Evolutionary conservation across 2,888 invertebrate species (phyloP), one percentile per base, ranked within the genome.

Genomic region (Teleogryllus oceanicus): DNA sequence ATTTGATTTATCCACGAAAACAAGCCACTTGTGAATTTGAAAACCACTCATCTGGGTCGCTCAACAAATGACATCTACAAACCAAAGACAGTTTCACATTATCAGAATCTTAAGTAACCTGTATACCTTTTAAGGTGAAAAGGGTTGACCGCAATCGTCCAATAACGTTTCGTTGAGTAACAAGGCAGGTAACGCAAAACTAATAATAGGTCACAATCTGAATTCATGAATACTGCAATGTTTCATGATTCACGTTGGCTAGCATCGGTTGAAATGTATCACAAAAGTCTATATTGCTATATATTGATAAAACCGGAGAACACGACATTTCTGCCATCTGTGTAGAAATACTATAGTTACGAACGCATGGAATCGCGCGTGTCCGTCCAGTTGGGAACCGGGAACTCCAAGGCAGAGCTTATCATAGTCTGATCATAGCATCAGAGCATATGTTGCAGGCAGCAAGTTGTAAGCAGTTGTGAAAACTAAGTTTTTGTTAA

Each of bases 251-350:
- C 62, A 62, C 62, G n/a, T n/a, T 37, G 37, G 37, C 37, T 37
- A 8, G 8, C 37, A 37, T 37, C 37, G 37, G 37, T 37, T 37
- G 37, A 37, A 37, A 37, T 37, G 37, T 37, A 37, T 37, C 37
- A 37, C 37, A 37, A 37, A 37, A 37, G 37, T 37, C 13, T 62
- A 62, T 18, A 62, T 62, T 13, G 62, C 13, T 62, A 62, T 62
- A 62, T 62, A 62, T 62, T 62, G 62, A 62, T 62, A 62, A 62
- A 62, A 62, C 62, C 62, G 11, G 62, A 62, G 62, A n/a, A n/a
- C 62, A n/a, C 62, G 62, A 62, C 62, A 62, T n/a, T n/a, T n/a
- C 62, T 62, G 62, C 62, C 62, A 62, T 62, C 62, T 62, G 62
- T 62, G n/a, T 62, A 18, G 16, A n/a, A 62, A 62, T 18, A 62